phyloP scores from a whole-genome alignment of 2,888 invertebrate genomes.

The Amphipoea oculea region DNA sequence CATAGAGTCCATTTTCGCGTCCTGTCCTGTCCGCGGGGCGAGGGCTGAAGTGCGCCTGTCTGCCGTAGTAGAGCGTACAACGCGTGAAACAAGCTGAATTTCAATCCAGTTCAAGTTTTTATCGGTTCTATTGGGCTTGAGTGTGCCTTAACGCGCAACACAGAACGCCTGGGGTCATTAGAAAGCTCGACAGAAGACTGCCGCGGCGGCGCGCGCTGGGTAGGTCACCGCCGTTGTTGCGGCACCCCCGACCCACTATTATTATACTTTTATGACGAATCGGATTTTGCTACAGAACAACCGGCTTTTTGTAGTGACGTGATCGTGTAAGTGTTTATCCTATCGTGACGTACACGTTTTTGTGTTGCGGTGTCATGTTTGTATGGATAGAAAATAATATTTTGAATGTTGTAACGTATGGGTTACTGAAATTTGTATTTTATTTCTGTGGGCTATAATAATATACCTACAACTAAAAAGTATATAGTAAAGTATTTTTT shows the following conservation, averaged over 20 bases:
- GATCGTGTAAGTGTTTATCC: conserved; percentile 76
- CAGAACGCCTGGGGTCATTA: conserved; percentile 90
- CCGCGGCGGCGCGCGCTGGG: conserved; percentile 88
- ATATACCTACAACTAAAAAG: neutral
- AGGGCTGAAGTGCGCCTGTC: conserved; percentile 81
- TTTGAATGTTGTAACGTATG: conserved; percentile 26
- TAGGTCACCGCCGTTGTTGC: conserved; percentile 89
- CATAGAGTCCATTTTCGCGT: conserved; percentile 86
- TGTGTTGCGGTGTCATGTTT: conserved; percentile 46
- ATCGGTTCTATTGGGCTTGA: conserved; percentile 76
- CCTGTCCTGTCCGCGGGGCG: conserved; percentile 64
- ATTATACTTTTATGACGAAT: conserved; percentile 91
- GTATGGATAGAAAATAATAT: conserved; percentile 32
- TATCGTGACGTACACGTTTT: conserved; percentile 63
- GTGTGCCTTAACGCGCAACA: conserved; percentile 82
- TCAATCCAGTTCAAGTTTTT: conserved; percentile 80
- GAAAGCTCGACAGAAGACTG: conserved; percentile 89
- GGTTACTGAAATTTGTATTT: neutral
- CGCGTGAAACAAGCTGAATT: conserved; percentile 81
- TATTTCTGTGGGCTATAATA: neutral
- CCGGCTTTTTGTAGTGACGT: conserved; percentile 80
- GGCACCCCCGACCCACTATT: conserved; percentile 89
- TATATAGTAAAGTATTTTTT: neutral
- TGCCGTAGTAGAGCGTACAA: conserved; percentile 73
- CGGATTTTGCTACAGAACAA: conserved; percentile 86